A percentile compares a stretch with the other conserved stretches of the same genome.
Evolutionary conservation across 2,888 invertebrate genomes (phyloP).

Genomic region (Heliconius ismenius): DNA sequence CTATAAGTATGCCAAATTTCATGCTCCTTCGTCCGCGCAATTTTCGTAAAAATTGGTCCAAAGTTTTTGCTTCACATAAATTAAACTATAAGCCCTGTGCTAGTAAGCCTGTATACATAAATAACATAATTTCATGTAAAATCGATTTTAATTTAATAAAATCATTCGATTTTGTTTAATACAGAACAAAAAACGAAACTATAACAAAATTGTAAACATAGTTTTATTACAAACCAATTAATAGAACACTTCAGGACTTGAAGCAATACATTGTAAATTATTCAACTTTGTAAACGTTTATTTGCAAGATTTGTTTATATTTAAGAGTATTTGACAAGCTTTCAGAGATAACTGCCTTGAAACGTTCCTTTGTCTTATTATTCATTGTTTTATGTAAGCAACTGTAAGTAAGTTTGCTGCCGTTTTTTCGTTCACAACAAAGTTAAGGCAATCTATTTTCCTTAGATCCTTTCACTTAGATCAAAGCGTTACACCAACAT

Average conservation of each 20-base stretch:
- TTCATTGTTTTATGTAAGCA: constrained; percentile 66
- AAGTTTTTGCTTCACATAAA: too few species aligned
- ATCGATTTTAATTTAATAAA: too few species aligned
- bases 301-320: constrained; percentile 56
- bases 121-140: not conserved
- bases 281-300: constrained; percentile 40
- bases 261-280: constrained; percentile 49
- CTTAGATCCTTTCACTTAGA: constrained; percentile 16
- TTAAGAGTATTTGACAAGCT: constrained; percentile 72
- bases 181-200: constrained; percentile 3
- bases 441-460: constrained; percentile 13
- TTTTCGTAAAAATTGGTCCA: too few species aligned
- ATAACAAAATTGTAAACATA: not conserved
- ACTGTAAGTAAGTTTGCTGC: constrained; percentile 51
- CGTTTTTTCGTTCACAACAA: constrained; percentile 10
- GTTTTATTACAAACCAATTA: constrained; percentile 9
- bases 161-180: too few species aligned
- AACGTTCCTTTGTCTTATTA: constrained; percentile 73
- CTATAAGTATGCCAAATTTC: too few species aligned
- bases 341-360: constrained; percentile 72
- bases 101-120: not conserved
- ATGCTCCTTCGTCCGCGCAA: too few species aligned
- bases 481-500: not conserved
- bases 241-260: constrained; percentile 5
- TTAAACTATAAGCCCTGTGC: not conserved